Percentiles rank a stretch among this genome's conserved stretches.
These are phyloP conservation scores for Helicoverpa armigera DNA, from an alignment of 1,140 invertebrate species.

Conservation along the genomic window DNA sequence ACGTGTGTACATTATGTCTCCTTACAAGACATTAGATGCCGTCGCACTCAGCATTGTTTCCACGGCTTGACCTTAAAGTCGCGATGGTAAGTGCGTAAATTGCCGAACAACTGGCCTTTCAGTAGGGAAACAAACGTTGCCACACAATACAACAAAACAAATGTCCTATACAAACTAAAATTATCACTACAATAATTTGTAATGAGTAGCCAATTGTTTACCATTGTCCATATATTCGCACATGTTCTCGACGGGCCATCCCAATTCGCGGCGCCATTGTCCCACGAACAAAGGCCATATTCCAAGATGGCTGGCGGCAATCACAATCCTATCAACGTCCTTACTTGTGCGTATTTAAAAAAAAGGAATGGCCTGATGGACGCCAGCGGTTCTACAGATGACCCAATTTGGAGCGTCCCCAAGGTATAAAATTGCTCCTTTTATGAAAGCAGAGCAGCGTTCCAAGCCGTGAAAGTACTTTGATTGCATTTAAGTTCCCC, in stretches of 20 bases:
- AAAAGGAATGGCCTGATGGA: slow-evolving; percentile 51
- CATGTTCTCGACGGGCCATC: slow-evolving; percentile 64
- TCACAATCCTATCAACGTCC: slow-evolving; percentile 38
- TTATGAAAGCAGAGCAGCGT: slow-evolving; percentile 52
- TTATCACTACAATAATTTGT: slow-evolving; percentile 51
- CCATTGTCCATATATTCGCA: slow-evolving; percentile 57
- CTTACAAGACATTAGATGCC: slow-evolving; percentile 9
- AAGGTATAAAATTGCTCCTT: slow-evolving; percentile 63
- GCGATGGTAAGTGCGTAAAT: slow-evolving; percentile 31
- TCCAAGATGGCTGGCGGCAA: slow-evolving; percentile 60
- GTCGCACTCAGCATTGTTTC: slow-evolving; percentile 32
- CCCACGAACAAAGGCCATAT: slow-evolving; percentile 66
- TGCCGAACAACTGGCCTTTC: slow-evolving; percentile 17
- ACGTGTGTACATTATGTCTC: slow-evolving; percentile 26
- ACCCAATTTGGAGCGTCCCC: slow-evolving; percentile 62
- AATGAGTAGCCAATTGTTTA: slow-evolving; percentile 56
- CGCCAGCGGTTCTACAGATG: slow-evolving; percentile 43
- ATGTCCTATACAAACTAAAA: slow-evolving; percentile 38
- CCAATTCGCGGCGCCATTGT: slow-evolving; percentile 74
- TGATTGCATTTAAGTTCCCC: slow-evolving; percentile 34
- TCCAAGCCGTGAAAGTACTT: slow-evolving; percentile 45
- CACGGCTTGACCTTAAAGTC: slow-evolving; percentile 15
- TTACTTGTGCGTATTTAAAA: slow-evolving; percentile 53
- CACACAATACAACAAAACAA: slow-evolving; percentile 40
- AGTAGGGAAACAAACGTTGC: slow-evolving; percentile 19